These are phyloP conservation scores for Hyperoplus immaculatus DNA, from an alignment of 2,797 vertebrate genomes.

Conservation along the genomic window DNA sequence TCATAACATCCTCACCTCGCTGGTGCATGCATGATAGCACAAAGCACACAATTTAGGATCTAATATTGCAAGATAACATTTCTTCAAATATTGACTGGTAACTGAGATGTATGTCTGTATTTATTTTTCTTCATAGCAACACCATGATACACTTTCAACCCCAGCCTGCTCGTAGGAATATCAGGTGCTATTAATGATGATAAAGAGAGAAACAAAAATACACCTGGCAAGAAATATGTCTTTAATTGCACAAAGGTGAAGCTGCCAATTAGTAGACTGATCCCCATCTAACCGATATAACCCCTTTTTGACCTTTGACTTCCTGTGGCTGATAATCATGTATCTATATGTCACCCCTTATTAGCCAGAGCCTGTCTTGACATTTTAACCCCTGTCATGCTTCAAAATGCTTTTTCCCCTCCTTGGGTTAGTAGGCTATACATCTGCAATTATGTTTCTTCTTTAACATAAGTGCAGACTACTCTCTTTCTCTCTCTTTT, in stretches of 20 bases:
- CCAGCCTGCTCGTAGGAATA: not conserved
- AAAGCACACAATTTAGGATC: conserved; percentile 11
- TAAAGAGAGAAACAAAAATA: conserved; percentile 1
- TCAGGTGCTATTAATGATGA: not conserved
- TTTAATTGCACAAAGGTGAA: conserved; percentile 37
- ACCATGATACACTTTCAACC: not conserved
- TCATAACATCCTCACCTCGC: conserved; percentile 12
- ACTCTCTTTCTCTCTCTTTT: conserved; percentile 22
- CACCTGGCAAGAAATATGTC: conserved; percentile 35
- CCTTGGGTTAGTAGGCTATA: conserved; percentile 4
- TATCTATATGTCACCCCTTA: conserved; percentile 1
- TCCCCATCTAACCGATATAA: conserved; percentile 25
- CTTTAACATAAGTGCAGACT: not conserved
- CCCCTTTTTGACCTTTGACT: conserved; percentile 47
- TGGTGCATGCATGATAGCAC: not conserved
- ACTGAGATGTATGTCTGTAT: not conserved
- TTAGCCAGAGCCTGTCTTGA: conserved; percentile 20
- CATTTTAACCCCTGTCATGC: not conserved
- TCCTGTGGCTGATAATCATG: conserved; percentile 18
- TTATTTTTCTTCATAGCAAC: not conserved
- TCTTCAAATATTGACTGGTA: conserved; percentile 30
- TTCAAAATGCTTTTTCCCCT: conserved; percentile 8
- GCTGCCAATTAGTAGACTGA: conserved; percentile 35
- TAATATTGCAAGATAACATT: conserved; percentile 9
- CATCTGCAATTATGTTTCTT: conserved; percentile 20